phyloP scores from a whole-genome alignment of 2,888 invertebrate genomes.

The Phytoseiulus persimilis region DNA sequence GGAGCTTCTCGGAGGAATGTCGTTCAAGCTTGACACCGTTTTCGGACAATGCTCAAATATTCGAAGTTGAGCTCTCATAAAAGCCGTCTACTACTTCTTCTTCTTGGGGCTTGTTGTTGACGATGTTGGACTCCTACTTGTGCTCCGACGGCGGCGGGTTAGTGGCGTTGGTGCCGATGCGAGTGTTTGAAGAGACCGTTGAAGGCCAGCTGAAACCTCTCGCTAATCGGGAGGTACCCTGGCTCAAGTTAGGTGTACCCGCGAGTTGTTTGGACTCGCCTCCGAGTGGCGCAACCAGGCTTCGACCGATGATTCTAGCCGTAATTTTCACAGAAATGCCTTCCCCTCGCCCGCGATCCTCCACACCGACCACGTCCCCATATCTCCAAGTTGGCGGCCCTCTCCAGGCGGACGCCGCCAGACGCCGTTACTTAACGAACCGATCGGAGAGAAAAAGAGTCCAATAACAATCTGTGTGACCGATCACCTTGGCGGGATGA shows the following conservation, averaged over 20 bases:
- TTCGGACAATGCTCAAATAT: not conserved
- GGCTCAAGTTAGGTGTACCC: not conserved
- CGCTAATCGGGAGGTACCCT: not conserved
- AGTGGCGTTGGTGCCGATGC: not conserved
- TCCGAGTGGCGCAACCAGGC: not conserved
- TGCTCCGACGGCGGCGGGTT: not conserved
- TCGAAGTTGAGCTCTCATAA: not conserved
- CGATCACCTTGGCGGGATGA: not conserved
- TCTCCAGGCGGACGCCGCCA: not conserved
- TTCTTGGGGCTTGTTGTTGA: not conserved
- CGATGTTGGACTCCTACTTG: not conserved
- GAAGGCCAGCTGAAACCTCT: slow-evolving; percentile 5
- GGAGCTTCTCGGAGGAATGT: not conserved
- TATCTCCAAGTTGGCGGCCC: not conserved
- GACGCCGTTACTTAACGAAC: not conserved
- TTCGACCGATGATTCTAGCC: not conserved
- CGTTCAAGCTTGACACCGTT: not conserved
- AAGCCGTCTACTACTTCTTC: not conserved
- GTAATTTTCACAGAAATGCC: not conserved
- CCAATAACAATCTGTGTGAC: not conserved
- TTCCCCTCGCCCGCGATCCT: not conserved
- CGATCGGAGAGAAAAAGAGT: not conserved
- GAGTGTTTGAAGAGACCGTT: not conserved
- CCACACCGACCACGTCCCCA: not conserved
- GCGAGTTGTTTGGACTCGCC: not conserved